Evolutionary conservation across 1,140 invertebrate species (phyloP), one percentile per base, ranked within the genome.

Genomic region (Prorops nasuta): DNA sequence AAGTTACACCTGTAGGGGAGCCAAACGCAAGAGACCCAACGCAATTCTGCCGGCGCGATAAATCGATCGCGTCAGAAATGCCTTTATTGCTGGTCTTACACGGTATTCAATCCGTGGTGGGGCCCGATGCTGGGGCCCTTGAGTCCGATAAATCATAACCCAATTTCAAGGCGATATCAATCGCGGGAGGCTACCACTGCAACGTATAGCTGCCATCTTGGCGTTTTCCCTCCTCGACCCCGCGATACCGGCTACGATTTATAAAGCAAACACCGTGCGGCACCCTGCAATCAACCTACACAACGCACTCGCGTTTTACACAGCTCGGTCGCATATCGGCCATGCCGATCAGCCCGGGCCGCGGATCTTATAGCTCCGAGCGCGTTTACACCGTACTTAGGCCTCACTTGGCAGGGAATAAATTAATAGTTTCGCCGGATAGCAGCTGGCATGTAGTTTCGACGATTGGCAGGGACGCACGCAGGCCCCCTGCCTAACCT

Each of bases 241-340:
- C 24, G 24, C 36, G 45, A 31, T n/a, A 46, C 40, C 46, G 40
- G 39, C 44, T 66, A 69, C 67, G 69, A 75, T 75, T 76, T 75
- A 76, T 74, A 76, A 75, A 76, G 71, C 72, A 76, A 76, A 75
- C 72, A 76, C 74, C 65, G 65, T 55, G 56, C 64, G 53, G 65
- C 62, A 75, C 66, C 71, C 71, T 76, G 66, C 69, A 75, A 75
- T 76, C 72, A 76, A 64, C 56, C 55, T 47, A 57, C 59, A 58
- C 60, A 54, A 54, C 58, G 49, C 54, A 44, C 52, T 52, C 52
- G n/a, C n/a, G n/a, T n/a, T n/a, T n/a, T n/a, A n/a, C n/a, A n/a
- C n/a, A n/a, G n/a, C 12, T 21, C 39, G 20, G 10, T 18, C 35
- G 44, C 51, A 40, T 57, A 60, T 61, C 58, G 57, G 66, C 63